Percentiles rank a stretch among this genome's conserved stretches.
Evolutionary conservation across 2,888 invertebrate species (phyloP).

Genomic region (Eretmocerus hayati): DNA sequence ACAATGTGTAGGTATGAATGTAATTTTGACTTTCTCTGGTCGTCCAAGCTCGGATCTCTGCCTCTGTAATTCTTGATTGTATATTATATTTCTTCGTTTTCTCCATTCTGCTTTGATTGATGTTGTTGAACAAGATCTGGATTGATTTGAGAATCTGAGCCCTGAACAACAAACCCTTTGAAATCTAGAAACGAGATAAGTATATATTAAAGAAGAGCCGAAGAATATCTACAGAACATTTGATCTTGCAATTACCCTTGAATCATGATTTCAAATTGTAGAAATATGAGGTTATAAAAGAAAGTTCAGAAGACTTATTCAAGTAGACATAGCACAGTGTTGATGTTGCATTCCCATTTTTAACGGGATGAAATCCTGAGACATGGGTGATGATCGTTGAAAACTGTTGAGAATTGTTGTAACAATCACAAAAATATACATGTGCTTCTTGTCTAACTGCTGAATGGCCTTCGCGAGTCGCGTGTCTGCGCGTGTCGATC

Average conservation of each 20-base stretch:
- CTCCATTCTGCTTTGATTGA: constrained; percentile 44
- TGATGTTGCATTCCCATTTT: no score
- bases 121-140: constrained; percentile 2
- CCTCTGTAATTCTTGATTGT: constrained; percentile 67
- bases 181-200: constrained; percentile 8
- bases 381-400: no score
- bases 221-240: not conserved
- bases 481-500: no score
- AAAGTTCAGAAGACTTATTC: no score
- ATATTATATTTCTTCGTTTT: constrained; percentile 62
- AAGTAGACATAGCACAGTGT: no score
- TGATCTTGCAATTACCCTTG: constrained; percentile 11
- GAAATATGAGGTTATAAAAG: constrained; percentile 13
- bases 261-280: constrained; percentile 10
- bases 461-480: no score
- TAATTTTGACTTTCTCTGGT: constrained; percentile 85
- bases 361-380: no score
- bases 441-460: no score
- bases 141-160: constrained; percentile 7
- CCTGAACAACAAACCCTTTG: constrained; percentile 10
- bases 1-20: constrained; percentile 56
- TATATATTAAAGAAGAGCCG: not conserved
- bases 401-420: no score
- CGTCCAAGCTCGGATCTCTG: constrained; percentile 71
- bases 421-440: no score